A percentile compares a stretch with the other conserved stretches of the same genome.
Evolutionary conservation across 1,140 invertebrate genomes (phyloP).

Genomic region (Cecropterus lyciades): DNA sequence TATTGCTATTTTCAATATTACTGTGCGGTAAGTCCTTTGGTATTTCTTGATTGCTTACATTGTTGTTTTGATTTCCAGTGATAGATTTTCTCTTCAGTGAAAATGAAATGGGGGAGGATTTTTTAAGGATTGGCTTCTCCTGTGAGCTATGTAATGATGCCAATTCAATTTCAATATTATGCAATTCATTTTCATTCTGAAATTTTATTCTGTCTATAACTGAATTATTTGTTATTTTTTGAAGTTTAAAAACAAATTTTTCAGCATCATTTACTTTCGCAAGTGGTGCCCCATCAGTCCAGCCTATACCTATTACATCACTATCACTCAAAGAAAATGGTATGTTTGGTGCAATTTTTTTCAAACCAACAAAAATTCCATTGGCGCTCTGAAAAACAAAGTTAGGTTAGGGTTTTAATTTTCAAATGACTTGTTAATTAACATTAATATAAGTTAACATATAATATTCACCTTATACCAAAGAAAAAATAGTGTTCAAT

Average conservation of each 20-base stretch:
- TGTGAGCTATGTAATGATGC: conserved; percentile 30
- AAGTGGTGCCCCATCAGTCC: conserved; percentile 55
- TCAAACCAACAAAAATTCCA: conserved; percentile 69
- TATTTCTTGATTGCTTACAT: conserved; percentile 37
- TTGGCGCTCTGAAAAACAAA: conserved; percentile 77
- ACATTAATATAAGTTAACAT: too few species aligned
- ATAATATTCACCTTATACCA: too few species aligned
- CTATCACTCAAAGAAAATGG: conserved; percentile 55
- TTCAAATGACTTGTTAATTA: too few species aligned
- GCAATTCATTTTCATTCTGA: conserved; percentile 57
- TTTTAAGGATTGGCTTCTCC: conserved; percentile 1
- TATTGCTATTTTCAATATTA: conserved; percentile 23
- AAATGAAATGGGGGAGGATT: conserved; percentile 20
- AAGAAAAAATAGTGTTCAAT: too few species aligned
- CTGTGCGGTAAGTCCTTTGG: not conserved
- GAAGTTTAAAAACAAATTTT: conserved; percentile 71
- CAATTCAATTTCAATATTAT: conserved; percentile 48
- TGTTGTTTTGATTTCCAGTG: conserved; percentile 38
- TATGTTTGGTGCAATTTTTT: conserved; percentile 59
- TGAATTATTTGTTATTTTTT: conserved; percentile 46
- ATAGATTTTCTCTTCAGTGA: conserved; percentile 53
- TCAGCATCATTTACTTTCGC: conserved; percentile 59
- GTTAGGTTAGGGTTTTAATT: too few species aligned
- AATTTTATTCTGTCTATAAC: conserved; percentile 54
- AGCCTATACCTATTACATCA: conserved; percentile 71